These are phyloP conservation scores for Vesta saturnalis DNA, from an alignment of 2,888 invertebrate genomes.

Conservation along the genomic window DNA sequence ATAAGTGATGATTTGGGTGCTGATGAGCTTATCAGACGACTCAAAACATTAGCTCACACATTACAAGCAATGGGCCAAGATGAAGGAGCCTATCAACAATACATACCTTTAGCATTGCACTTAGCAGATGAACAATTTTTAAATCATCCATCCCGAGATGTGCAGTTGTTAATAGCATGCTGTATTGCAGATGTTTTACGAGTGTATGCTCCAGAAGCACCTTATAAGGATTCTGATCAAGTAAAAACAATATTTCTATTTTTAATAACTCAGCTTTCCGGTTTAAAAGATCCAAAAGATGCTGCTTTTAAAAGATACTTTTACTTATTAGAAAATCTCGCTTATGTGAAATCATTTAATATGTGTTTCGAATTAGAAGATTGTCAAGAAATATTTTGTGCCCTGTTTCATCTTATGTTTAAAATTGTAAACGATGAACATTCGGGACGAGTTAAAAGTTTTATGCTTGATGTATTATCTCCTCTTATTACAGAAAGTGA, in stretches of 20 bases:
- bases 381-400: constrained; percentile 96
- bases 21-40: constrained; percentile 93
- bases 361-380: constrained; percentile 99
- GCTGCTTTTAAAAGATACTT: constrained; percentile 98
- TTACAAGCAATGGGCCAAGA: constrained; percentile 97
- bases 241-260: constrained; percentile 93
- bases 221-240: constrained; percentile 95
- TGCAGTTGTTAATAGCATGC: constrained; percentile 94
- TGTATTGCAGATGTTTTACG: constrained; percentile 97
- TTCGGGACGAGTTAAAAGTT: constrained; percentile 94
- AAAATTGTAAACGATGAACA: constrained; percentile 97
- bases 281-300: constrained; percentile 95
- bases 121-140: constrained; percentile 94
- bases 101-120: constrained; percentile 90
- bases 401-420: constrained; percentile 92
- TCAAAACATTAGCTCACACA: constrained; percentile 93
- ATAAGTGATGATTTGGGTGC: constrained; percentile 94
- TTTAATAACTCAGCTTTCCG: constrained; percentile 91
- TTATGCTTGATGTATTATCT: constrained; percentile 95
- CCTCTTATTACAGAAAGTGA: constrained; percentile 96
- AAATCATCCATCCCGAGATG: constrained; percentile 89
- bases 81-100: constrained; percentile 92
- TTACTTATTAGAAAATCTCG: constrained; percentile 95
- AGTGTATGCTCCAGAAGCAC: constrained; percentile 97
- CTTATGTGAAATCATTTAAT: constrained; percentile 98